A percentile compares a stretch with the other conserved stretches of the same genome.
phyloP scores from a whole-genome alignment of 2,113 vertebrate genomes.

The Megatriorchis doriae region DNA sequence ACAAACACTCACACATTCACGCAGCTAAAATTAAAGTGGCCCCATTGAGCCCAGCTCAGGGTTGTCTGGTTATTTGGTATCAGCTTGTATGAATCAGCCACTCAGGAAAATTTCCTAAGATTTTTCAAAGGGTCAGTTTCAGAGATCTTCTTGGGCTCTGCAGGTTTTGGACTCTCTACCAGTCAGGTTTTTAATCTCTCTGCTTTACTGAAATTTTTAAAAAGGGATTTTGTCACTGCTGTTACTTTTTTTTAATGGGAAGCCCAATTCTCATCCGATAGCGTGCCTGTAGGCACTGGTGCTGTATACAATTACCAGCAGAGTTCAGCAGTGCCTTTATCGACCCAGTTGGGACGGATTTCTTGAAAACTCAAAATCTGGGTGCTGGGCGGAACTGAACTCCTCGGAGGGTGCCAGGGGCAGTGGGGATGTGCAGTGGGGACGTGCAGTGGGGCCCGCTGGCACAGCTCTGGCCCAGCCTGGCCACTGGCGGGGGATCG shows the following conservation, averaged over 20 bases:
- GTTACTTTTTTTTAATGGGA: neutral
- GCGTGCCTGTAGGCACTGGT: accelerated
- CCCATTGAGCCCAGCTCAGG: neutral
- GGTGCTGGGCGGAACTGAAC: neutral
- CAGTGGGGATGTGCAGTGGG: neutral
- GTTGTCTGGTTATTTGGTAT: neutral
- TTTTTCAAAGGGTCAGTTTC: neutral
- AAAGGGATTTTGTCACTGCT: neutral
- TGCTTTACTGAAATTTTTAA: neutral
- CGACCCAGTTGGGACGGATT: neutral
- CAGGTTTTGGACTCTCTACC: no score
- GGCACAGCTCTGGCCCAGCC: neutral
- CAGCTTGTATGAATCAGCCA: neutral
- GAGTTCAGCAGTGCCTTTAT: accelerated
- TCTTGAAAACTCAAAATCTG: neutral
- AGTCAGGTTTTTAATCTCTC: neutral
- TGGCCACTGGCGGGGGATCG: accelerated
- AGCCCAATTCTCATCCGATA: neutral
- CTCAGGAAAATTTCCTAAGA: neutral
- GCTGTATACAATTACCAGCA: neutral
- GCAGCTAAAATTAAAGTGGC: accelerated
- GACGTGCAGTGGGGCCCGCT: neutral
- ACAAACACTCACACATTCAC: accelerated
- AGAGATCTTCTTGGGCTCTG: neutral
- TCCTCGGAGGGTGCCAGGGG: neutral